A percentile compares a stretch with the other conserved stretches of the same genome.
Evolutionary conservation across 2,888 invertebrate species (phyloP).

Genomic region (Dasypolia templi): DNA sequence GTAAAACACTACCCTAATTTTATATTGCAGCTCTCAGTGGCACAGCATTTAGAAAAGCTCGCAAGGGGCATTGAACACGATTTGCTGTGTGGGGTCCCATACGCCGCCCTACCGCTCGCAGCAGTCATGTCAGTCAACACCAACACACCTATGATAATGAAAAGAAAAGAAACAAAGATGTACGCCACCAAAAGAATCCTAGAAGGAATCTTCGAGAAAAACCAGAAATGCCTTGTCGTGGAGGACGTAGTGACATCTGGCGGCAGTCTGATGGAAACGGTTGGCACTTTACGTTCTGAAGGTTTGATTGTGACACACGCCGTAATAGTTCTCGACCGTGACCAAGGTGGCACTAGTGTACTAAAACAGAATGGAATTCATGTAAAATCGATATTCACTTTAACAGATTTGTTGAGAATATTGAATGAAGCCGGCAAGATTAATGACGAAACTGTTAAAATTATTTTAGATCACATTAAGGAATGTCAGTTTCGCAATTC

Average conservation of each 20-base stretch:
- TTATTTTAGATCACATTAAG: slow-evolving; percentile 83
- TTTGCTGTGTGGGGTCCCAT: slow-evolving; percentile 98
- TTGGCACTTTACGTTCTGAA: slow-evolving; percentile 91
- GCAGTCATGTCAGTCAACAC: slow-evolving; percentile 94
- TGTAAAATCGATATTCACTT: slow-evolving; percentile 92
- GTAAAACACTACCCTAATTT: slow-evolving; percentile 35
- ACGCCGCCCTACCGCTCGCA: slow-evolving; percentile 98
- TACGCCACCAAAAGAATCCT: slow-evolving; percentile 98
- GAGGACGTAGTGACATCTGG: slow-evolving; percentile 99
- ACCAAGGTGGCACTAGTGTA: slow-evolving; percentile 96
- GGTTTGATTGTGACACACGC: slow-evolving; percentile 94
- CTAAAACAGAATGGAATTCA: slow-evolving; percentile 93
- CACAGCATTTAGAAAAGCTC: slow-evolving; percentile 77
- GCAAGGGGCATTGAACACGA: slow-evolving; percentile 87
- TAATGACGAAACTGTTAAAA: slow-evolving; percentile 83
- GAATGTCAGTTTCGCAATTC: slow-evolving; percentile 80
- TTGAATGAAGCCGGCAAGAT: slow-evolving; percentile 92
- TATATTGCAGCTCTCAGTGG: slow-evolving; percentile 82
- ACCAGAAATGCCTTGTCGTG: slow-evolving; percentile 95
- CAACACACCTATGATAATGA: slow-evolving; percentile 95
- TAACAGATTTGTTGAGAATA: slow-evolving; percentile 92
- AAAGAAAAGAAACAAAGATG: slow-evolving; percentile 97
- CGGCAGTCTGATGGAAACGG: slow-evolving; percentile 97
- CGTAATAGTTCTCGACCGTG: slow-evolving; percentile 97
- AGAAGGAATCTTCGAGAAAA: slow-evolving; percentile 94